Evolutionary conservation across 2,797 vertebrate species (phyloP), one percentile per base, ranked within the genome.

Genomic region (Garrulus glandarius): DNA sequence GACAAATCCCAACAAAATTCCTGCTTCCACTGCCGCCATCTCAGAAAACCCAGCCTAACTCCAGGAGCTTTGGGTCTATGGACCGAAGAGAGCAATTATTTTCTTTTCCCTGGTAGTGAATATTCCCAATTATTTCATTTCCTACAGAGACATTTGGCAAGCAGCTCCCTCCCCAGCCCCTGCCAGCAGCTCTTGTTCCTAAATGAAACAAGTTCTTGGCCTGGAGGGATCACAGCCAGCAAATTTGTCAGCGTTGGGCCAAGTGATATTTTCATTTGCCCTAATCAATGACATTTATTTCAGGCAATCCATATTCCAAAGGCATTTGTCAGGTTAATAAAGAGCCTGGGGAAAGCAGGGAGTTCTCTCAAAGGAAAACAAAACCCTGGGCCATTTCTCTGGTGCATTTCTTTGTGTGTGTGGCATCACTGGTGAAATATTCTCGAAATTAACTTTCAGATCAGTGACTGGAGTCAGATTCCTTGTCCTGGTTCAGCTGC

Each of bases 91-190:
- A 87, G 83, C 59, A 61, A 52, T 82, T 77, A 29, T 92, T 94
- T 91, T 77, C 80, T 67, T 84, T 79, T 67, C 85, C 77, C 81
- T 89, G 47, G 41, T 39, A 43, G 63, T n/a, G 84, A 86, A 89
- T 92, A 95, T 84, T 89, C 90, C 77, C 90, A 92, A 89, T 93
- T 94, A 96, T 94, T 97, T 87, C 10, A 17, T 94, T 94, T 96
- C 84, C 92, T 84, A 39, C 5, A 17, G 84, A 94, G 86, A 70
- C 59, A 14, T 94, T 93, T 95, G 96, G 96, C 94, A 95, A 72
- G 84, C 59, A 59, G 46, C 15, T 94, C 65, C 76, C 92, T 93
- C 69, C 79, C 67, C 86, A 84, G 81, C 88, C 84, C 76, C 81
- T 89, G 92, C 83, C 94, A 96, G 90, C 79, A 91, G 41, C 59